These are phyloP conservation scores for Lynx canadensis DNA, from an alignment of 2,113 vertebrate genomes.

Conservation along the genomic window DNA sequence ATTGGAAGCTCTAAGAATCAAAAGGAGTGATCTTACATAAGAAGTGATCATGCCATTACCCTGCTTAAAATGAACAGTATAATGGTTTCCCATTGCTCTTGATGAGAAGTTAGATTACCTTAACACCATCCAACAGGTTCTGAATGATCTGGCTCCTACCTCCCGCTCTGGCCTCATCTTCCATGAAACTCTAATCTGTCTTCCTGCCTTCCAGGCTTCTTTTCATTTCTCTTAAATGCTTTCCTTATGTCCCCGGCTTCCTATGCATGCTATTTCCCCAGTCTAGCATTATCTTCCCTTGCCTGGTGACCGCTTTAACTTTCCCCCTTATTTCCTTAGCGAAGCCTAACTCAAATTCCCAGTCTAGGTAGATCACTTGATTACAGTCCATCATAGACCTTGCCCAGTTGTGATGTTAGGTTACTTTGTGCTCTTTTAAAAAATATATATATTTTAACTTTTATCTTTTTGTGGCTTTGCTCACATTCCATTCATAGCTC, in stretches of 20 bases:
- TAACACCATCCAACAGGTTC: background rate
- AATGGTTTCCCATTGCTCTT: background rate
- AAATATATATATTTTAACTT: background rate
- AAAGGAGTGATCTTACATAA: background rate
- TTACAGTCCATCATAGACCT: background rate
- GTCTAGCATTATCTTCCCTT: background rate
- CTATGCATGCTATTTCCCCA: background rate
- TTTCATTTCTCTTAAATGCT: background rate
- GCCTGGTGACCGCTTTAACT: background rate
- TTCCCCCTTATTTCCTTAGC: background rate
- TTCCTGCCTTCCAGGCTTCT: background rate
- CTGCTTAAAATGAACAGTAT: background rate
- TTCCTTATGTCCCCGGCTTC: background rate
- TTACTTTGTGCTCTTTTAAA: background rate
- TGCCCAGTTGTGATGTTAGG: background rate
- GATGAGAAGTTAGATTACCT: background rate
- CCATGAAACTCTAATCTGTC: background rate
- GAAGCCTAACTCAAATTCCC: fast-evolving
- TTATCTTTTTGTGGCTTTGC: background rate
- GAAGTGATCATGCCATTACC: background rate
- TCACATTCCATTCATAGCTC: background rate
- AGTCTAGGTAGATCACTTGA: background rate
- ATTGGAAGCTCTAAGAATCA: background rate
- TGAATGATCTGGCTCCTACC: background rate
- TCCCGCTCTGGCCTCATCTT: background rate